Evolutionary conservation across 2,888 invertebrate genomes (phyloP).

Genomic region (Dryocosmus kuriphilus): DNA sequence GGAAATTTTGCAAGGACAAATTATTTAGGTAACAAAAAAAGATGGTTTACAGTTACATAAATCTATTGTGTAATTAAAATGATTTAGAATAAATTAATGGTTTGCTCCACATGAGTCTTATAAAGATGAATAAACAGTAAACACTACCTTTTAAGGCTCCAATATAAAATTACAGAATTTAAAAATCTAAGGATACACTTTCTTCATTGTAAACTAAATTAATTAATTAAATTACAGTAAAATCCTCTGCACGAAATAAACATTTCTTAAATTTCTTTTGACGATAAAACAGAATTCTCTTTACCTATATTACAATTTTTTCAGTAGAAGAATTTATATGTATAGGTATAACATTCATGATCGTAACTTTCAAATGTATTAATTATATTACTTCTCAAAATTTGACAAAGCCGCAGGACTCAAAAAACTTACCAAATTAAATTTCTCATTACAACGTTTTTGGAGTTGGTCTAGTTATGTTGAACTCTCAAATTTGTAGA

Average conservation of each 20-base stretch:
- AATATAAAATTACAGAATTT: background rate
- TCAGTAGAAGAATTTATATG: too few species aligned
- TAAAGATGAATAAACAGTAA: background rate
- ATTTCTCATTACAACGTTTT: background rate
- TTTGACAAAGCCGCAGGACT: background rate
- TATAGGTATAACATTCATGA: too few species aligned
- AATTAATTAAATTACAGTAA: background rate
- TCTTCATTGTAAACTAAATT: background rate
- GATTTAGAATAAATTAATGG: background rate
- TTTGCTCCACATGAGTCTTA: background rate
- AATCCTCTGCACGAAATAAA: background rate
- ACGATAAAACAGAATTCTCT: background rate
- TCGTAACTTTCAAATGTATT: background rate
- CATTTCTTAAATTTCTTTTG: background rate
- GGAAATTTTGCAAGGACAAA: slow-evolving; percentile 35
- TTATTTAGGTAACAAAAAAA: slow-evolving; percentile 49
- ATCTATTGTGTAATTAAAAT: background rate
- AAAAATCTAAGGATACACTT: background rate
- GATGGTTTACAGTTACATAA: slow-evolving; percentile 45
- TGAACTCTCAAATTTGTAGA: background rate
- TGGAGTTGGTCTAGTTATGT: background rate
- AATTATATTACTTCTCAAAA: background rate
- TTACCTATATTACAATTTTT: too few species aligned
- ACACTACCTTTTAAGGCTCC: too few species aligned
- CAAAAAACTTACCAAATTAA: background rate